phyloP scores from a whole-genome alignment of 2,888 invertebrate species.

The Luperina testacea region DNA sequence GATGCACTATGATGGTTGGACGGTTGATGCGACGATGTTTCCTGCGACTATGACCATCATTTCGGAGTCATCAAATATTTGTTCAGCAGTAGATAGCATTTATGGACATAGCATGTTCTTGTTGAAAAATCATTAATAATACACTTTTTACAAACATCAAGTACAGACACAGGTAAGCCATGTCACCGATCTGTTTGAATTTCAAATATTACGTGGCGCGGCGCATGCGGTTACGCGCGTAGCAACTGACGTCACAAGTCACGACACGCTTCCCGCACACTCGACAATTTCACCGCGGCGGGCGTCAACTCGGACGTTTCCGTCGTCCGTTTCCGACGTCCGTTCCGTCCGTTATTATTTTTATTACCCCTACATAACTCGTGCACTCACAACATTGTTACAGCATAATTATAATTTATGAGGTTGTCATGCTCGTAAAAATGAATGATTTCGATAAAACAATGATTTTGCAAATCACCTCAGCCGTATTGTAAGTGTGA shows the following conservation, averaged over 20 bases:
- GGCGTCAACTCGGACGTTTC: constrained; percentile 75
- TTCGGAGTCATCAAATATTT: neutral
- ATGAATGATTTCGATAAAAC: constrained; percentile 16
- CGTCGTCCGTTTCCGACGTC: constrained; percentile 71
- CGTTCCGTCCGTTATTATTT: constrained; percentile 75
- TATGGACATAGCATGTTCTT: neutral
- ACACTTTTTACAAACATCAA: neutral
- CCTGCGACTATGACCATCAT: neutral
- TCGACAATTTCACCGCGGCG: constrained; percentile 69
- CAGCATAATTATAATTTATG: constrained; percentile 59
- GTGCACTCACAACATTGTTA: constrained; percentile 62
- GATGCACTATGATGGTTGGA: too few species aligned
- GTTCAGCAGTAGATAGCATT: neutral
- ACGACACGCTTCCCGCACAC: constrained; percentile 65
- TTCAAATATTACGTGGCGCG: constrained; percentile 33
- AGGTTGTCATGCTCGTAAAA: constrained; percentile 16
- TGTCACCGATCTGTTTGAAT: constrained; percentile 36
- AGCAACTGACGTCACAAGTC: constrained; percentile 62
- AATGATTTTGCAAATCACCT: constrained; percentile 13
- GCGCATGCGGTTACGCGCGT: constrained; percentile 50
- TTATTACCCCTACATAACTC: constrained; percentile 71
- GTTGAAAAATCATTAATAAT: neutral
- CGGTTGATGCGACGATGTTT: neutral
- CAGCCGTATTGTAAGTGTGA: neutral
- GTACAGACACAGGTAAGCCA: constrained; percentile 11